Conservation (phyloP, 2,113 vertebrate species). For the Camarhynchus parvulus region DNA sequence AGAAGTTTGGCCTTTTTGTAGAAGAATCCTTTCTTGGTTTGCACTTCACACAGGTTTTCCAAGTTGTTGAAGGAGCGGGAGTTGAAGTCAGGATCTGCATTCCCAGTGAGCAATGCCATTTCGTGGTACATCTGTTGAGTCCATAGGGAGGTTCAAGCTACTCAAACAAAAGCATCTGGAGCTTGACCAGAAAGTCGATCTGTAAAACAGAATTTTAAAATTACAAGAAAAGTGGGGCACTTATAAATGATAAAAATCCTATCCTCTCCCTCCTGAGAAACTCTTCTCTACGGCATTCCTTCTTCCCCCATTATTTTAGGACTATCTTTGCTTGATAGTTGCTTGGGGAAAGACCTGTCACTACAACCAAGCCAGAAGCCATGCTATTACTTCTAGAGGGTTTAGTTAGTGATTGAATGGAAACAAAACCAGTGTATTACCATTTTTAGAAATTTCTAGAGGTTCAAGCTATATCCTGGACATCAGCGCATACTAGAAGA, state of each 20-base stretch:
- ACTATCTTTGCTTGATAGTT: not conserved
- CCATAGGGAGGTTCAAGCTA: conserved; percentile 7
- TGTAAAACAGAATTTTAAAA: conserved; percentile 5
- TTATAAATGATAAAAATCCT: not conserved
- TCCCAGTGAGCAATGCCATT: conserved; percentile 87
- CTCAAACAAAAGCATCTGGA: not conserved
- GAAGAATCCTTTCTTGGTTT: conserved; percentile 85
- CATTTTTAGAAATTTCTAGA: not conserved
- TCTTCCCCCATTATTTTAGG: not conserved
- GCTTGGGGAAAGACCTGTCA: not conserved
- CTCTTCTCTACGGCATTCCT: not conserved
- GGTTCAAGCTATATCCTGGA: not conserved
- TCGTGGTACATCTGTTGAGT: conserved; percentile 79
- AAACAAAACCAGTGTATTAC: not conserved
- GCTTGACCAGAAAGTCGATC: not conserved
- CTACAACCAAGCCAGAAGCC: not conserved
- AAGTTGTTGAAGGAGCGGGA: conserved; percentile 80
- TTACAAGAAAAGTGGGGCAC: not conserved
- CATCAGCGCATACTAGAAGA: not conserved
- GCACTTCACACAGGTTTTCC: conserved; percentile 81
- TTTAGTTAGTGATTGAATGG: not conserved
- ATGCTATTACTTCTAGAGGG: not conserved
- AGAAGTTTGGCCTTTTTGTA: conserved; percentile 86
- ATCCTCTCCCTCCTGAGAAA: not conserved
- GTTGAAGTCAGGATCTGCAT: conserved; percentile 82